Percentiles rank a stretch among this genome's conserved stretches.
Conservation (phyloP, 1,140 invertebrate genomes). For the Aleiodes sp. region DNA sequence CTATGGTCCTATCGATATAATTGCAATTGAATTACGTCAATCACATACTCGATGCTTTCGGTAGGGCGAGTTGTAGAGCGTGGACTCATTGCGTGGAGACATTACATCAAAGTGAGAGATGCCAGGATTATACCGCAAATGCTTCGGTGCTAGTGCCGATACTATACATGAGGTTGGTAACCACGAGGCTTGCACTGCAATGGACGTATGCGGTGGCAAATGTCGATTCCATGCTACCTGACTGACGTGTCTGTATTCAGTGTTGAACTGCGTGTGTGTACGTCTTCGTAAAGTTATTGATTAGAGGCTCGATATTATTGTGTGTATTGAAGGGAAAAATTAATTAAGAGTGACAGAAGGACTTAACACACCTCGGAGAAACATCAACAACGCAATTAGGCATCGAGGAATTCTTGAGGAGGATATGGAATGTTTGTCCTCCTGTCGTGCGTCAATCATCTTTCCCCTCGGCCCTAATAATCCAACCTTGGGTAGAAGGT, state of each 20-base stretch:
- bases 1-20: too few species aligned
- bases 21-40: conserved; percentile 4
- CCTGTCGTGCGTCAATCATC: not conserved
- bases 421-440: not conserved
- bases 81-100: conserved; percentile 1
- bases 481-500: too few species aligned
- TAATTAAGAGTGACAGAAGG: not conserved
- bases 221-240: conserved; percentile 11
- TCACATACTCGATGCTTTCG: not conserved
- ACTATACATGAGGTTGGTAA: not conserved
- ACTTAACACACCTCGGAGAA: not conserved
- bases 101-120: conserved; percentile 12
- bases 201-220: conserved; percentile 17
- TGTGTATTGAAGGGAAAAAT: not conserved
- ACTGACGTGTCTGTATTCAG: conserved; percentile 2
- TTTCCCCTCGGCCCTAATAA: not conserved
- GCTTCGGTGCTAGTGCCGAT: conserved; percentile 6
- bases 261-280: not conserved
- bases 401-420: too few species aligned
- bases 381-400: not conserved
- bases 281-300: conserved; percentile 7
- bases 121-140: not conserved
- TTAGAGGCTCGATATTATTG: not conserved
- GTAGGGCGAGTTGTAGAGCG: not conserved
- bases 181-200: conserved; percentile 1